Conservation (phyloP, 2,113 vertebrate species). For the Petromus typicus region DNA sequence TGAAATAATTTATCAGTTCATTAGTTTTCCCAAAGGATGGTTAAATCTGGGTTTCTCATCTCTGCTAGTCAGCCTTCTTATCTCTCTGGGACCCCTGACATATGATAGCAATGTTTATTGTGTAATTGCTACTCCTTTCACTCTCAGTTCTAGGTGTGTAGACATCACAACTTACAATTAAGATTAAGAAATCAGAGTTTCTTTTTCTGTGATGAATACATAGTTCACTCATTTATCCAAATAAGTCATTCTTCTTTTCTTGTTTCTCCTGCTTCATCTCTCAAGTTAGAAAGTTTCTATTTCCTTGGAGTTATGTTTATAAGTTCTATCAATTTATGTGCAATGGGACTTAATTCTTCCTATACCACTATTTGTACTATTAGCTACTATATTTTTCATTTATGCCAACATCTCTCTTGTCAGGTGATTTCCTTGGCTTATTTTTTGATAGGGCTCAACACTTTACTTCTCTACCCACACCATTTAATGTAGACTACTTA, state of each 20-base stretch:
- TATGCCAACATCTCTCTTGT: neutral
- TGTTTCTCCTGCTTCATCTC: neutral
- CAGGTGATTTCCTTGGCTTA: neutral
- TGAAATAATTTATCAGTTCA: conserved; percentile 41
- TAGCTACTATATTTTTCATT: conserved; percentile 1
- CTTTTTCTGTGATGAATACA: conserved; percentile 10
- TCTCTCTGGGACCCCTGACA: neutral
- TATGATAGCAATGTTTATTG: neutral
- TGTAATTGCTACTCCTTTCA: conserved; percentile 35
- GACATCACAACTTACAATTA: conserved; percentile 13
- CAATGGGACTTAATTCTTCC: conserved; percentile 4
- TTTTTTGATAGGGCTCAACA: neutral
- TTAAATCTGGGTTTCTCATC: conserved; percentile 40
- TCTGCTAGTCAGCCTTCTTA: neutral
- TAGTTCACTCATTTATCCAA: neutral
- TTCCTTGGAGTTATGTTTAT: neutral
- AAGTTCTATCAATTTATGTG: neutral
- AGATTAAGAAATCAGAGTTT: conserved; percentile 54
- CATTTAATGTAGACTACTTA: neutral
- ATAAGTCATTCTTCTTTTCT: neutral
- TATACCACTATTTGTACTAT: neutral
- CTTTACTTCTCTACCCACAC: neutral
- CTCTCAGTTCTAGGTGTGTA: conserved; percentile 17
- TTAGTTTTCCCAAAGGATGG: conserved; percentile 28
- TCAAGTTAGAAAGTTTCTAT: neutral